A percentile compares a stretch with the other conserved stretches of the same genome.
Conservation (phyloP, 2,888 invertebrate species). For the Chelonus formosanus region DNA sequence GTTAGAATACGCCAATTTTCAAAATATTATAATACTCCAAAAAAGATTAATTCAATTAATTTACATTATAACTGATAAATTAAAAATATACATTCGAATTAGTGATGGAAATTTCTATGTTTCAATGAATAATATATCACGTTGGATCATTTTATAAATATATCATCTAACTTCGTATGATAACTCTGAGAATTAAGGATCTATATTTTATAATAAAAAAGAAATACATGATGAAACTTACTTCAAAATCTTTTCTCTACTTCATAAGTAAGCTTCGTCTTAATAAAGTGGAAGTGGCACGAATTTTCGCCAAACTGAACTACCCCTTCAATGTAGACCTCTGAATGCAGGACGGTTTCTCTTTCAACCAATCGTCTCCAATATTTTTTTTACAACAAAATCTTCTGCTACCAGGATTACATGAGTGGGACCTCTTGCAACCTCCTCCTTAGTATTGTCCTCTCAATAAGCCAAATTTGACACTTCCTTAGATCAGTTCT, state of each 20-base stretch:
- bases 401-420: conserved; percentile 49
- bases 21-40: not conserved
- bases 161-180: too few relatives aligned
- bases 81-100: too few relatives aligned
- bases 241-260: too few relatives aligned
- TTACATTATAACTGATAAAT: too few relatives aligned
- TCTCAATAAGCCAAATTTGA: too few relatives aligned
- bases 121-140: too few relatives aligned
- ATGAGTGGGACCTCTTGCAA: conserved; percentile 40
- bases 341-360: conserved; percentile 44
- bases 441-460: conserved; percentile 45
- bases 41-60: not conserved
- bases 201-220: not conserved
- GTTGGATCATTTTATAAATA: too few relatives aligned
- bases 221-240: too few relatives aligned
- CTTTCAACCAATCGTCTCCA: conserved; percentile 48
- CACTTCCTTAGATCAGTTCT: too few relatives aligned
- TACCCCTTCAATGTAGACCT: conserved; percentile 46
- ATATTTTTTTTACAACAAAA: conserved; percentile 51
- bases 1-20: not conserved
- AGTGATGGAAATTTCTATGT: too few relatives aligned
- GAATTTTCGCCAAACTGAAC: conserved; percentile 43
- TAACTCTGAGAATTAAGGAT: too few relatives aligned
- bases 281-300: conserved; percentile 27
- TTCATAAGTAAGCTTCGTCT: conserved; percentile 2